These are phyloP conservation scores for Champsocephalus gunnari DNA, from an alignment of 2,797 vertebrate genomes.

Conservation along the genomic window DNA sequence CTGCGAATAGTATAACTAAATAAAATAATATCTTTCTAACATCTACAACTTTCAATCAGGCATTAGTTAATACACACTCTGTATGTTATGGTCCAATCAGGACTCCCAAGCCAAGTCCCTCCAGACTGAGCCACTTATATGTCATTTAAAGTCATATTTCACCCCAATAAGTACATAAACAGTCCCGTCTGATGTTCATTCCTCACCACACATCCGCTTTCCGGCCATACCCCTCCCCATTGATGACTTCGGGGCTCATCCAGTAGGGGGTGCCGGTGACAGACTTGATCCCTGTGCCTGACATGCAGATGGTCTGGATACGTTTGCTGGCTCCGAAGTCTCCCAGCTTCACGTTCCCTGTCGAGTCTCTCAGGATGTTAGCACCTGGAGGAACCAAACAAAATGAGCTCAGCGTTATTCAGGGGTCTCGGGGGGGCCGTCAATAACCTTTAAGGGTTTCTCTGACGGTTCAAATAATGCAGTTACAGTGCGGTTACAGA, in stretches of 20 bases:
- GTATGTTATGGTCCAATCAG: too few species aligned
- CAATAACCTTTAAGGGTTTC: slow-evolving; percentile 4
- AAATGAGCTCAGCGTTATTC: slow-evolving; percentile 45
- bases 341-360: slow-evolving; percentile 94
- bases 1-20: too few species aligned
- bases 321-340: slow-evolving; percentile 96
- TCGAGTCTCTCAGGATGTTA: slow-evolving; percentile 94
- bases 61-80: too few species aligned
- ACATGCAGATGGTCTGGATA: slow-evolving; percentile 96
- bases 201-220: slow-evolving; percentile 95
- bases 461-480: slow-evolving; percentile 19
- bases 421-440: slow-evolving; percentile 38
- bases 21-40: too few species aligned
- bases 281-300: slow-evolving; percentile 93
- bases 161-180: background rate
- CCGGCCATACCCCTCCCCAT: slow-evolving; percentile 93
- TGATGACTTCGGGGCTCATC: slow-evolving; percentile 97
- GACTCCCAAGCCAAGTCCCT: too few species aligned
- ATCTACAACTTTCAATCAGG: too few species aligned
- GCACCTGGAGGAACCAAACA: slow-evolving; percentile 84
- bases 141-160: too few species aligned
- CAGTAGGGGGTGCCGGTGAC: slow-evolving; percentile 96
- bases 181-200: slow-evolving; percentile 17
- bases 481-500: slow-evolving; percentile 12
- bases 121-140: too few species aligned